Evolutionary conservation across 2,888 invertebrate genomes (phyloP).

Genomic region (Catocala fraxini): DNA sequence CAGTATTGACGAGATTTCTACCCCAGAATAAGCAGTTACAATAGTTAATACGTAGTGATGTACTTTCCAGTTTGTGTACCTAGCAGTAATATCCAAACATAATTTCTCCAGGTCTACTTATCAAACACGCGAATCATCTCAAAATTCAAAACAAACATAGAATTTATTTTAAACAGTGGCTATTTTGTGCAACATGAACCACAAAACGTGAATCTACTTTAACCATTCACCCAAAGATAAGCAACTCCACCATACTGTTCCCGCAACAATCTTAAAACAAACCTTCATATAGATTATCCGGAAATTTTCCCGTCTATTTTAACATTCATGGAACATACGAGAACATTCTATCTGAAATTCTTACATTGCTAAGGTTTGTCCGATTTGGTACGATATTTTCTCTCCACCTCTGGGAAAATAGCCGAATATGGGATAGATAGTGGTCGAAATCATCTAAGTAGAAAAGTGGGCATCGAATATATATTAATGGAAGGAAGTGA

Average conservation of each 20-base stretch:
- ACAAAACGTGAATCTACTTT: background rate
- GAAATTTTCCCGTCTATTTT: conserved; percentile 24
- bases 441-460: conserved; percentile 52
- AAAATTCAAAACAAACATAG: too few relatives aligned
- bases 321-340: conserved; percentile 41
- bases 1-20: too few relatives aligned
- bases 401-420: conserved; percentile 27
- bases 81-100: too few relatives aligned
- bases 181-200: background rate
- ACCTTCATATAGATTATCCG: conserved; percentile 1
- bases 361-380: conserved; percentile 25
- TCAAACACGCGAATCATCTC: too few relatives aligned
- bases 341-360: conserved; percentile 33
- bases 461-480: conserved; percentile 57
- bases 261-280: conserved; percentile 1
- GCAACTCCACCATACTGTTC: background rate
- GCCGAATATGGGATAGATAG: conserved; percentile 41
- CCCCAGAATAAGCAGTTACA: too few relatives aligned
- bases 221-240: background rate
- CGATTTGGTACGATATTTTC: conserved; percentile 29
- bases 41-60: too few relatives aligned
- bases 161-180: too few relatives aligned
- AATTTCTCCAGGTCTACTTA: too few relatives aligned
- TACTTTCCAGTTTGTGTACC: too few relatives aligned
- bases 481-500: conserved; percentile 34